Evolutionary conservation across 2,888 invertebrate species (phyloP).

Genomic region (Cephus sareptanus): DNA sequence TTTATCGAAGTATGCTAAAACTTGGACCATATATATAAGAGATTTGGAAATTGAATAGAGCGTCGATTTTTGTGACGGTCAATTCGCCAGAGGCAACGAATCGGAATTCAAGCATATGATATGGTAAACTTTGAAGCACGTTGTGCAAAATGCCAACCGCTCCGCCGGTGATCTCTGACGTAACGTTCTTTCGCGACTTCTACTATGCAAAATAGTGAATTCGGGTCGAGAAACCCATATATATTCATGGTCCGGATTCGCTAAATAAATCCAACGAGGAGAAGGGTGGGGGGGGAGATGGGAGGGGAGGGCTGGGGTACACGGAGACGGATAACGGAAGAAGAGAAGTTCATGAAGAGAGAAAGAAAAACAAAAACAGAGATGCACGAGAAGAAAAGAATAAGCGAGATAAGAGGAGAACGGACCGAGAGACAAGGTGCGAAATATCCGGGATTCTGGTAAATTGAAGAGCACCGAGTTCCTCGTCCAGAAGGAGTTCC

Average conservation of each 20-base stretch:
- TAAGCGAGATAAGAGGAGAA: not conserved
- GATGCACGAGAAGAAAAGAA: not conserved
- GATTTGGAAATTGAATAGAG: not conserved
- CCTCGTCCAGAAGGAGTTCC: slow-evolving; percentile 39
- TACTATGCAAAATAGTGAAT: slow-evolving; percentile 28
- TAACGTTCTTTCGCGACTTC: slow-evolving; percentile 29
- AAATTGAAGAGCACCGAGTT: slow-evolving; percentile 39
- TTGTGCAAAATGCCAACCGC: slow-evolving; percentile 48
- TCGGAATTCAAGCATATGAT: not conserved
- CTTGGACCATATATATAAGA: not conserved
- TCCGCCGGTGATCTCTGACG: slow-evolving; percentile 45
- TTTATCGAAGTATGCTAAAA: not conserved
- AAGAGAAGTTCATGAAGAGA: slow-evolving; percentile 20
- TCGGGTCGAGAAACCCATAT: slow-evolving; percentile 47
- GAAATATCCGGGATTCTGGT: slow-evolving; percentile 36
- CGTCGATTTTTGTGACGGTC: not conserved
- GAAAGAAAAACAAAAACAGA: not conserved
- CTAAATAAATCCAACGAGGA: slow-evolving; percentile 39
- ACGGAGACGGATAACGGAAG: not conserved
- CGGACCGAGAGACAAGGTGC: slow-evolving; percentile 24
- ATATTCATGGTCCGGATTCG: slow-evolving; percentile 43
- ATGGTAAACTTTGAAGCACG: slow-evolving; percentile 38
- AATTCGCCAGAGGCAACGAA: not conserved
- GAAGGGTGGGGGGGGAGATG: slow-evolving; percentile 5
- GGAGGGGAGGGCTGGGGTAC: slow-evolving; percentile 1